These are phyloP conservation scores for Pecten maximus DNA, from an alignment of 2,888 invertebrate genomes.

Conservation along the genomic window DNA sequence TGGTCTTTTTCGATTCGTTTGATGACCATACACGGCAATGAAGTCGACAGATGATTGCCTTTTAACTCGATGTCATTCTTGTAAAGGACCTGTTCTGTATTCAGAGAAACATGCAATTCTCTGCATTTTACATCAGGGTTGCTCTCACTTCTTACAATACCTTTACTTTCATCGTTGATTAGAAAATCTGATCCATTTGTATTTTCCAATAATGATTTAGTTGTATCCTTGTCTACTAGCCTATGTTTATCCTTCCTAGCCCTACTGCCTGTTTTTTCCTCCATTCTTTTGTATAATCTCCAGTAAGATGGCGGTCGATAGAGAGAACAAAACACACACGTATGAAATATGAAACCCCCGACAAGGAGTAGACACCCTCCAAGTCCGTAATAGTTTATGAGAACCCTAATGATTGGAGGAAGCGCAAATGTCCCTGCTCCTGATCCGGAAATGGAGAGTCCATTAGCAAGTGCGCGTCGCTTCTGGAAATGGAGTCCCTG, in stretches of 20 bases:
- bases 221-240: background rate
- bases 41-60: background rate
- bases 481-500: slow-evolving; percentile 28
- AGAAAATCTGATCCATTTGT: background rate
- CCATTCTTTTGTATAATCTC: background rate
- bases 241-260: background rate
- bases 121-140: background rate
- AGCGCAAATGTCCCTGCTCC: background rate
- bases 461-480: slow-evolving; percentile 23
- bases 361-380: slow-evolving; percentile 16
- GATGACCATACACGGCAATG: background rate
- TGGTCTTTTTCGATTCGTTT: background rate
- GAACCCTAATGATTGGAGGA: background rate
- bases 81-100: background rate
- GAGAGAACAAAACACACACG: background rate
- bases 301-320: background rate
- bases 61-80: background rate
- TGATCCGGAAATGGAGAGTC: background rate
- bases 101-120: background rate
- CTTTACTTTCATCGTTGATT: background rate
- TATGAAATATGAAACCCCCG: slow-evolving; percentile 27
- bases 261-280: background rate
- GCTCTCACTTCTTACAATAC: background rate
- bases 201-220: background rate
- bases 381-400: slow-evolving; percentile 30